These are phyloP conservation scores for Scaptomyza caliginosa DNA, from an alignment of 2,888 invertebrate species.

Conservation along the genomic window DNA sequence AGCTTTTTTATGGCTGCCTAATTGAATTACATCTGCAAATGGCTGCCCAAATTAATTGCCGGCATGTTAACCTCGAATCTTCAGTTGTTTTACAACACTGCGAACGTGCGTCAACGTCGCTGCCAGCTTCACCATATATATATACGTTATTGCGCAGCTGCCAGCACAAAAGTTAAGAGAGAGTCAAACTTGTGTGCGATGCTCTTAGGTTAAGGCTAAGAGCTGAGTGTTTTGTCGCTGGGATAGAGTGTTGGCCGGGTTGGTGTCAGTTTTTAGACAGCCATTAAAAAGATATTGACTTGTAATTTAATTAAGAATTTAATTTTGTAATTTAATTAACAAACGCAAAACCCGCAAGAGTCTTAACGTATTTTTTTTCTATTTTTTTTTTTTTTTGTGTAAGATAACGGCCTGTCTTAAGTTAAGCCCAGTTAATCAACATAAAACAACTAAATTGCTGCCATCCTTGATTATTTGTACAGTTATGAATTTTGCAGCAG, in stretches of 20 bases:
- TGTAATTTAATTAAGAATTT: slow-evolving; percentile 57
- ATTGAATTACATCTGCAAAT: slow-evolving; percentile 60
- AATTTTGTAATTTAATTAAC: slow-evolving; percentile 57
- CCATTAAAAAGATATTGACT: slow-evolving; percentile 41
- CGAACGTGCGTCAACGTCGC: slow-evolving; percentile 8
- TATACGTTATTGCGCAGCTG: slow-evolving; percentile 20
- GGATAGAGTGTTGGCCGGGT: not conserved
- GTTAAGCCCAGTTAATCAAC: slow-evolving; percentile 38
- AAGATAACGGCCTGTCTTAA: slow-evolving; percentile 10
- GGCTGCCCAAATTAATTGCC: slow-evolving; percentile 62
- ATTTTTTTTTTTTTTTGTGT: too few relatives aligned
- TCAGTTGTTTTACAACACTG: slow-evolving; percentile 37
- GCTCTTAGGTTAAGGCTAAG: slow-evolving; percentile 35
- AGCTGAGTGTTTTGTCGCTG: not conserved
- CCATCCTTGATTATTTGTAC: not conserved
- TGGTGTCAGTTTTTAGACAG: not conserved
- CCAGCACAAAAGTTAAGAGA: slow-evolving; percentile 13
- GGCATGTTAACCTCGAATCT: slow-evolving; percentile 59
- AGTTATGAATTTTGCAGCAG: slow-evolving; percentile 42
- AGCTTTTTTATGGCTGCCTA: slow-evolving; percentile 59
- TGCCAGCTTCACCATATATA: not conserved
- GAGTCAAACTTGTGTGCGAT: not conserved
- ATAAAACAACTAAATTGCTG: slow-evolving; percentile 6
- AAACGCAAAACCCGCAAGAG: slow-evolving; percentile 1
- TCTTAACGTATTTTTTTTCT: slow-evolving; percentile 19